phyloP scores from a whole-genome alignment of 92 coral and sea anemone genomes.

The Bergia sp. region DNA sequence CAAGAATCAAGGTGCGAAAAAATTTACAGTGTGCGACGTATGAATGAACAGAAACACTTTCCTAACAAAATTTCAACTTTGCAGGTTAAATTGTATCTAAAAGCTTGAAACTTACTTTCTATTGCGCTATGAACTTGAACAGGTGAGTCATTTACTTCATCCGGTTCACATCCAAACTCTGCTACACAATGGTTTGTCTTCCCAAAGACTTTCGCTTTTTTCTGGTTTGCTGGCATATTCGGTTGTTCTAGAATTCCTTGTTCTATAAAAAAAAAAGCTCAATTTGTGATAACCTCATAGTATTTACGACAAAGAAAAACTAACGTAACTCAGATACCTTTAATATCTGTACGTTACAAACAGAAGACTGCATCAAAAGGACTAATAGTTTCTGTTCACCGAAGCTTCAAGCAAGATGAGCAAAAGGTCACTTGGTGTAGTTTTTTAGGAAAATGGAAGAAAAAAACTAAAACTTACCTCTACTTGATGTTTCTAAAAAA shows the following conservation, averaged over 20 bases:
- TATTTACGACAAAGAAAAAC: neutral
- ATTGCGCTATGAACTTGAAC: neutral
- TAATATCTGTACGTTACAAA: neutral
- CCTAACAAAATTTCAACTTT: neutral
- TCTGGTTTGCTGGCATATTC: slow-evolving; percentile 63
- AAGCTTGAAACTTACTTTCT: slow-evolving; percentile 4
- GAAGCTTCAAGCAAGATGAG: neutral
- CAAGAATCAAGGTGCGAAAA: too few relatives aligned
- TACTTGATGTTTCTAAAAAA: neutral
- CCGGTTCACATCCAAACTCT: slow-evolving; percentile 32
- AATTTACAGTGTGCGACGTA: too few relatives aligned
- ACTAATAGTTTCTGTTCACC: neutral
- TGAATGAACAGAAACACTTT: neutral
- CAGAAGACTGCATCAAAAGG: neutral
- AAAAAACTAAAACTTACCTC: slow-evolving; percentile 3
- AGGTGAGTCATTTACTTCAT: slow-evolving; percentile 6
- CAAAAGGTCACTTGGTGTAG: neutral
- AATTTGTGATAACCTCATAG: neutral
- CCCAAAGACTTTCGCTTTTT: slow-evolving; percentile 56
- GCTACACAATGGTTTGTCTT: slow-evolving; percentile 14
- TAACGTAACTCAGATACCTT: neutral
- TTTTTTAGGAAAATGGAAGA: too few relatives aligned
- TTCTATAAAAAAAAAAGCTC: neutral
- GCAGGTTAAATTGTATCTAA: neutral
- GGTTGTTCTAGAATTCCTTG: neutral